A percentile compares a stretch with the other conserved stretches of the same genome.
Conservation (phyloP, 53 echinoderm and acorn worm species). For the Holothuria scabra region DNA sequence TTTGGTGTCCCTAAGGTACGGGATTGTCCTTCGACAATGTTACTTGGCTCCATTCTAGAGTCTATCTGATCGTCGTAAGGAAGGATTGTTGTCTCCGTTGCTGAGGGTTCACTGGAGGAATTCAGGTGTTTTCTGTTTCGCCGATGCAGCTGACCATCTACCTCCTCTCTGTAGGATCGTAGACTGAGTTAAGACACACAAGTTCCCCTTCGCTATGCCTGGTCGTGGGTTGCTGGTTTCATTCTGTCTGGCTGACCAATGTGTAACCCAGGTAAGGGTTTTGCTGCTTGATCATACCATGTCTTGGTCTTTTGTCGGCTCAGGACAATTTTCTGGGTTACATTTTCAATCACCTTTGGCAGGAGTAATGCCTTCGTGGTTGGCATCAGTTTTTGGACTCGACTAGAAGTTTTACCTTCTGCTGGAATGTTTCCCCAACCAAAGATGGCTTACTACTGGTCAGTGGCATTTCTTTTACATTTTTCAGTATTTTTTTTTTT, state of each 20-base stretch:
- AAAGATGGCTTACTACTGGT: constrained; percentile 59
- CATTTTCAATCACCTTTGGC: constrained; percentile 55
- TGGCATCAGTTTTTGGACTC: constrained; percentile 67
- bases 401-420: constrained; percentile 49
- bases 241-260: constrained; percentile 23
- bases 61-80: no score
- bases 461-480: constrained; percentile 33
- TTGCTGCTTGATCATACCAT: constrained; percentile 55
- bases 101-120: neutral
- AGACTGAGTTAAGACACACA: neutral
- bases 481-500: constrained; percentile 57
- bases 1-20: neutral
- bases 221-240: neutral
- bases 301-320: constrained; percentile 46
- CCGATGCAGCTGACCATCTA: neutral
- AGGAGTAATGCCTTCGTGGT: constrained; percentile 58
- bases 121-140: constrained; percentile 23
- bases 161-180: neutral
- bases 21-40: no score
- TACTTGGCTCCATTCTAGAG: no score
- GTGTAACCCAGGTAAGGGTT: constrained; percentile 33
- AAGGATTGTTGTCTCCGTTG: no score
- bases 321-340: neutral
- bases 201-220: neutral
- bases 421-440: constrained; percentile 68